Base-by-base conservation (phyloP, 2,113 vertebrate genomes). In the Corvus cornix region DNA sequence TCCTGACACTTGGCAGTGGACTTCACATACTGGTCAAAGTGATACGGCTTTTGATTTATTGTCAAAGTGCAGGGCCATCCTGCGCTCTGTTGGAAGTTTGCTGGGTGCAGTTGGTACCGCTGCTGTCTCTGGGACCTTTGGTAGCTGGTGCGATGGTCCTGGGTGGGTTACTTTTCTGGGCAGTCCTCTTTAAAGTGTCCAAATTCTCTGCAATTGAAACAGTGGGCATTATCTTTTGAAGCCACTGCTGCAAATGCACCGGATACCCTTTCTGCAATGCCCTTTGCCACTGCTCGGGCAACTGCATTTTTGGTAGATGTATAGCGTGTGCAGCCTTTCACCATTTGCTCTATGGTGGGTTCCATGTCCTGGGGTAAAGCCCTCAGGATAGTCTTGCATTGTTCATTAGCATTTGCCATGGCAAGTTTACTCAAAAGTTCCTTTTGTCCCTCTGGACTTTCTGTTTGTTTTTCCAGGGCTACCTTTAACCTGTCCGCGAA, bases 1-100 rank as follows among this genome's bases (percentile, higher is more conserved):
- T 55, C 53, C 53, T 3, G 11, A 5, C 9, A 8, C 30, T 55
- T 4, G 30, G 30, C 11, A 13, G 30, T 55, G 18, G 53, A 55
- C 18, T 31, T 55, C 26, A 2, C 53, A 31, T 8, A 8, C 53
- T 21, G 53, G 7, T 33, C 51, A 2, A 52, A 26, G 51, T 28
- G 33, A 48, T 48, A 26, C 3, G 1, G 16, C 44, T 28, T 69
- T 51, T 49, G 46, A 21, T 49, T 49, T 49, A 5, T 11, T 51
- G 66, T 69, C n/a, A 21, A 10, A 3, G 5, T 1, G 4, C 1
- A 3, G 7, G 13, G n/a, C 46, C 5, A 6, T 27, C 35, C 46
- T 2, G 3, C 1, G 2, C 22, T 48, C 24, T 1, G 2, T 44
- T 68, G 8, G 33, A 13, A 27, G 66, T 48, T 49, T 68, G 17